phyloP scores from a whole-genome alignment of 2,888 invertebrate genomes.

The Athalia rosae region DNA sequence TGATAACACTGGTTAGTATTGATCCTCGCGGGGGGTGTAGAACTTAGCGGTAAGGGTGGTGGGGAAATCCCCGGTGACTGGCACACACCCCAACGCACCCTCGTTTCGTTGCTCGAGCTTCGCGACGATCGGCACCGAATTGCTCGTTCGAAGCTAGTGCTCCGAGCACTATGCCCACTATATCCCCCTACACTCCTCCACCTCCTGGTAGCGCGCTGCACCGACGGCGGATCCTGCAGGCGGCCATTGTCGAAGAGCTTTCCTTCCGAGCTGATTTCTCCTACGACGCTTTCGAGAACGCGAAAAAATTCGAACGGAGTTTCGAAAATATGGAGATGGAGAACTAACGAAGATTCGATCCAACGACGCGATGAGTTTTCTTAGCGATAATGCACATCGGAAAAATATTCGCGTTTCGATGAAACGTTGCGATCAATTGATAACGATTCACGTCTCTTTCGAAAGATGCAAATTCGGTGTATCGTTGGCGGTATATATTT shows the following conservation, averaged over 20 bases:
- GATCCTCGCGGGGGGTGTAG: conserved; percentile 67
- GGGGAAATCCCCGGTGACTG: conserved; percentile 58
- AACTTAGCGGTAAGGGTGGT: conserved; percentile 43
- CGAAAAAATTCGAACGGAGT: not conserved
- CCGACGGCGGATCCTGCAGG: conserved; percentile 13
- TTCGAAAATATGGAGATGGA: too few species aligned
- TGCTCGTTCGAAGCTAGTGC: conserved; percentile 33
- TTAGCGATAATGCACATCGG: too few species aligned
- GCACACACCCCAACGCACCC: conserved; percentile 55
- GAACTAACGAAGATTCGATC: too few species aligned
- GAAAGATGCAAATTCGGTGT: too few species aligned
- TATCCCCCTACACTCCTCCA: conserved; percentile 18
- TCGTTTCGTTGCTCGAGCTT: conserved; percentile 45
- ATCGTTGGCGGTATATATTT: too few species aligned
- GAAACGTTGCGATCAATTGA: too few species aligned
- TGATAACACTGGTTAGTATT: conserved; percentile 71
- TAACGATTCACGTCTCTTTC: too few species aligned
- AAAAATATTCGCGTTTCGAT: too few species aligned
- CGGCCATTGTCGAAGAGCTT: conserved; percentile 29
- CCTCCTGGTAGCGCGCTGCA: conserved; percentile 27
- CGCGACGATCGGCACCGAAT: conserved; percentile 43
- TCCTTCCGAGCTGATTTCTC: not conserved
- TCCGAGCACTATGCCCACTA: not conserved
- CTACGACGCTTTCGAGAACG: conserved; percentile 1
- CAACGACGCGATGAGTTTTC: too few species aligned